Conservation (phyloP, 2,113 vertebrate genomes). For the Hydrochoerus hydrochaeris region DNA sequence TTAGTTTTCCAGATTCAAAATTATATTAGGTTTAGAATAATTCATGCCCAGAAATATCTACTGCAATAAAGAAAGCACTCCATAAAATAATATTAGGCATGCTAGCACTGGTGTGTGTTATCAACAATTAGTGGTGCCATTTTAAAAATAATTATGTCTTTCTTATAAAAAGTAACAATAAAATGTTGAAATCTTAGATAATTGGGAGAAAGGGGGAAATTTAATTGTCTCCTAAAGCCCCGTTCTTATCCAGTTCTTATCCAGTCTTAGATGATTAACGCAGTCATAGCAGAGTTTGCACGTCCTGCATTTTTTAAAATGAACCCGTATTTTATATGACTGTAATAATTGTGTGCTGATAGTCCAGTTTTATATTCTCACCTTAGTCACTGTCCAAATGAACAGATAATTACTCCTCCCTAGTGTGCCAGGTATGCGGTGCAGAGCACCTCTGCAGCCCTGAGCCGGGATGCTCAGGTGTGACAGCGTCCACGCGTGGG, state of each 20-base stretch:
- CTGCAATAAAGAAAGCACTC: background rate
- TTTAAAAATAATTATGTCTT: constrained; percentile 11
- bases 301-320: background rate
- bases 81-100: background rate
- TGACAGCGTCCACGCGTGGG: too few species aligned
- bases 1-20: background rate
- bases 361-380: background rate
- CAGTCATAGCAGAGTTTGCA: background rate
- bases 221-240: background rate
- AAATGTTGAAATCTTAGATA: background rate
- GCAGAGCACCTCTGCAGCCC: background rate
- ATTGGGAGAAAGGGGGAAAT: background rate
- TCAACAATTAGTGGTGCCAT: background rate
- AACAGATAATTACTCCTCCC: background rate
- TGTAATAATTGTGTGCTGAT: background rate
- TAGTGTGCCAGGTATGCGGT: too few species aligned
- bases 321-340: background rate
- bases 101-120: background rate
- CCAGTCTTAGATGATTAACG: background rate
- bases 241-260: background rate
- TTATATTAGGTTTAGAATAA: background rate
- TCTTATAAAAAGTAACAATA: background rate
- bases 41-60: background rate
- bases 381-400: background rate
- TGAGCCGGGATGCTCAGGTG: too few species aligned